A percentile compares a stretch with the other conserved stretches of the same genome.
These are phyloP conservation scores for Decapterus maruadsi DNA, from an alignment of 2,797 vertebrate species.

Conservation along the genomic window DNA sequence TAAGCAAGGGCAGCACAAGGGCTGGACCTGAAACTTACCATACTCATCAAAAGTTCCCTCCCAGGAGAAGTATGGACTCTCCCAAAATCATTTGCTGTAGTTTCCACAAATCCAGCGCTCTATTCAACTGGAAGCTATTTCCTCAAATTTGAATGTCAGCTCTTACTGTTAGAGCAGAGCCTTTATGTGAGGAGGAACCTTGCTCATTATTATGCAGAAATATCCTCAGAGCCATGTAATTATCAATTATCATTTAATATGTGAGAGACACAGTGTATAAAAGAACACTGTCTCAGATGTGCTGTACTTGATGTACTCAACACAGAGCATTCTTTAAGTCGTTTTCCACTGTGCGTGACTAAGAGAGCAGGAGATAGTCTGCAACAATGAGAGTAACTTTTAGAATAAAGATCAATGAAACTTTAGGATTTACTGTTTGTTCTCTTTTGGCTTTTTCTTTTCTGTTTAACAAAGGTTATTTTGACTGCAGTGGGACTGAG, in stretches of 20 bases:
- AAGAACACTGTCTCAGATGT: too few relatives aligned
- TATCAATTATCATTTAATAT: too few relatives aligned
- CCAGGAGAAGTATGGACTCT: not conserved
- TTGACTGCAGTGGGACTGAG: not conserved
- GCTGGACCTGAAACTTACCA: constrained; percentile 48
- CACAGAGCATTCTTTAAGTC: too few relatives aligned
- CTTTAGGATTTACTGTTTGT: not conserved
- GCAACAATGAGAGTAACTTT: too few relatives aligned
- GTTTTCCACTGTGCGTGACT: too few relatives aligned
- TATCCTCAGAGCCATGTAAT: too few relatives aligned
- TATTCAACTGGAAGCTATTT: not conserved
- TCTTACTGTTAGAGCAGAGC: not conserved
- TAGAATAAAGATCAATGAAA: not conserved
- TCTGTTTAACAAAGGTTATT: not conserved
- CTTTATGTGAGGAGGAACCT: not conserved
- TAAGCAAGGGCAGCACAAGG: constrained; percentile 66
- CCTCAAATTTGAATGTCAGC: not conserved
- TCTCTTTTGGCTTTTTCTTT: not conserved
- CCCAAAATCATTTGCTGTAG: not conserved
- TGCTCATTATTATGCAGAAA: not conserved
- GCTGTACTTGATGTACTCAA: too few relatives aligned
- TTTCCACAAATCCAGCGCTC: not conserved
- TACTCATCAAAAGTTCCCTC: constrained; percentile 34
- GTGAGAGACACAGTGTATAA: too few relatives aligned
- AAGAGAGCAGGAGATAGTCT: too few relatives aligned